A percentile compares a stretch with the other conserved stretches of the same genome.
phyloP scores from a whole-genome alignment of 2,113 vertebrate genomes.

The Lethenteron camtschaticum region DNA sequence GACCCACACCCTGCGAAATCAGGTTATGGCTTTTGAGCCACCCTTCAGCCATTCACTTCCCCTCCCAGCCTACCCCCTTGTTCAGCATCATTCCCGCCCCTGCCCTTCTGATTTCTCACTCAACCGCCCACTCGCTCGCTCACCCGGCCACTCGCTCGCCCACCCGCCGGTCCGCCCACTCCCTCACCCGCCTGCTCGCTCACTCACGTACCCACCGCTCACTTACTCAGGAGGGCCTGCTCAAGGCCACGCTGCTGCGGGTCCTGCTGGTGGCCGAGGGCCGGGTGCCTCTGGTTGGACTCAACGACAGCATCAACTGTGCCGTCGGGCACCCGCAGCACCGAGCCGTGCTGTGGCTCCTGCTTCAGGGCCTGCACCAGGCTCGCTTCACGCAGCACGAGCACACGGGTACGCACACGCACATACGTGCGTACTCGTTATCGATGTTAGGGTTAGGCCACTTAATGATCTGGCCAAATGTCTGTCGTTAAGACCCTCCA shows the following conservation, averaged over 20 bases:
- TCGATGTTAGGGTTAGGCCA: too few relatives aligned
- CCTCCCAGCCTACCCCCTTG: background rate
- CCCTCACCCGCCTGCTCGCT: constrained; percentile 7
- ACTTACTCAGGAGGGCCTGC: constrained; percentile 34
- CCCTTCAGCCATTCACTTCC: too few relatives aligned
- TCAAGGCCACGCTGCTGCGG: constrained; percentile 43
- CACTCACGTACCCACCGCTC: background rate
- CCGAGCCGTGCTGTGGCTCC: constrained; percentile 36
- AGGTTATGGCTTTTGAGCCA: too few relatives aligned
- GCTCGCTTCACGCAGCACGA: constrained; percentile 34
- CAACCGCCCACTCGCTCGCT: too few relatives aligned
- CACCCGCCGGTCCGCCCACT: background rate
- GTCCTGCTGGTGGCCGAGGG: constrained; percentile 53
- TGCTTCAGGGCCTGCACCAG: constrained; percentile 54
- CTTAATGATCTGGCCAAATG: background rate
- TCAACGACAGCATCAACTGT: constrained; percentile 32
- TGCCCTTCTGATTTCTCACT: too few relatives aligned
- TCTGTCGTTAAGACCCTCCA: background rate
- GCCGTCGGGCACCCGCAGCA: constrained; percentile 21
- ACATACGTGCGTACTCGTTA: background rate
- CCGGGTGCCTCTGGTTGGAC: constrained; percentile 36
- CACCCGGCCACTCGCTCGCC: background rate
- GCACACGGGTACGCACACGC: constrained; percentile 37
- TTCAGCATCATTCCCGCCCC: background rate
- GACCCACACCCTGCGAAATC: too few relatives aligned